Evolutionary conservation across 2,797 vertebrate genomes (phyloP), one percentile per base, ranked within the genome.

Genomic region (Anguilla megastoma): DNA sequence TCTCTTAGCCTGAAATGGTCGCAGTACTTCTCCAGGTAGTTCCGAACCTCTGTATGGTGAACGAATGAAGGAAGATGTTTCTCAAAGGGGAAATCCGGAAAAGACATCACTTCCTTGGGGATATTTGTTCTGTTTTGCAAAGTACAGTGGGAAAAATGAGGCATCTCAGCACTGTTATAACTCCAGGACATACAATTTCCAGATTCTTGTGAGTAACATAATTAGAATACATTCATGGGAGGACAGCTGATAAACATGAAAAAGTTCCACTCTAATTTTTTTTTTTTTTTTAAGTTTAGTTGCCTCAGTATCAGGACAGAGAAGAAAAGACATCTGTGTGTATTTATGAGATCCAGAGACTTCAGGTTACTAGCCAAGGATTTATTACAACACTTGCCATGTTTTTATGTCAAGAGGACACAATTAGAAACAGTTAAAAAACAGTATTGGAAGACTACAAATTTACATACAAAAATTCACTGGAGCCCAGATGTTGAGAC

Each of bases 71-170:
- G 92, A 54, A 94, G 91, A 7, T 89, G 91, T 21, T 92, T 89
- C 50, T 92, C 92, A 33, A 95, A 95, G 63, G 94, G 91, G 86
- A 94, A 94, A 87, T 95, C 95, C 0, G 95, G 95, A 54, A 95
- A 95, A 30, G 93, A 93, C 95, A 95, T 95, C 36, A 95, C 92
- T 89, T 95, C 95, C 89, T 95, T 95, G 50, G 95, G 95, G 63
- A 95, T 93, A 89, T 95, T 95, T 21, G 95, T 95, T 89, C 95
- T 95, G 89, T 24, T n/a, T 69, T 41, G 85, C 79, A 12, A 21
- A 14, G 36, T 48, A 14, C 86, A 63, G 45, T 24, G 21, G 79
- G 30, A 76, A 76, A 27, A 69, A 27, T 1, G 1, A 74, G 9
- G n/a, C n/a, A 66, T 66, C n/a, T 76, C 79, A 82, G 76, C 18